These are phyloP conservation scores for Sorex fumeus DNA, from an alignment of 2,113 vertebrate genomes.

Conservation along the genomic window DNA sequence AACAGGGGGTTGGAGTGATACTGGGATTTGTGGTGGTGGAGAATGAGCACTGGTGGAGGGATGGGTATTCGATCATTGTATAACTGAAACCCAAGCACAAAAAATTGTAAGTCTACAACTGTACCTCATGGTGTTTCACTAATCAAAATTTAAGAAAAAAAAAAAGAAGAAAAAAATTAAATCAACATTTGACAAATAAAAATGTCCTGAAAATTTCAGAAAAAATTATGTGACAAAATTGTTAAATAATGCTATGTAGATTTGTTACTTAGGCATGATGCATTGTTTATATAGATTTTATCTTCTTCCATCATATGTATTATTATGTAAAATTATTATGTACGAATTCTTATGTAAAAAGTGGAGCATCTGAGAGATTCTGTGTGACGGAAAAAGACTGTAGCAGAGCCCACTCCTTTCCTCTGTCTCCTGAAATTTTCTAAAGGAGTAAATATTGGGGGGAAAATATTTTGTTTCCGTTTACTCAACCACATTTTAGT, in stretches of 20 bases:
- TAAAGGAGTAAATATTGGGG: background rate
- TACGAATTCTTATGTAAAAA: background rate
- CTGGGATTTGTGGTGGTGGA: no score
- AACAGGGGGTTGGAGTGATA: no score
- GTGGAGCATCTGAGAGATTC: background rate
- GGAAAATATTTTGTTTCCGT: slow-evolving; percentile 59
- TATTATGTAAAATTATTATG: no score
- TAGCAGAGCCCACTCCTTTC: background rate
- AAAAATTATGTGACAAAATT: background rate
- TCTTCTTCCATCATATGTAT: background rate
- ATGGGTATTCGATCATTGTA: no score
- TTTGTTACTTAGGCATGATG: slow-evolving; percentile 27
- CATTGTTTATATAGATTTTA: background rate
- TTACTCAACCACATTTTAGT: slow-evolving; percentile 62
- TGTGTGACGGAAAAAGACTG: background rate
- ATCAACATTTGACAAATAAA: no score
- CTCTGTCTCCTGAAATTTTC: slow-evolving; percentile 58
- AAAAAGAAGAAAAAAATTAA: no score
- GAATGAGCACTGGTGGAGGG: no score
- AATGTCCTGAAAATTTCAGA: background rate
- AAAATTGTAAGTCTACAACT: no score
- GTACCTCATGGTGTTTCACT: no score
- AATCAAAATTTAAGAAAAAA: no score
- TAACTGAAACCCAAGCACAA: no score
- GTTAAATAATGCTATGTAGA: background rate